Evolutionary conservation across 2,797 vertebrate species (phyloP).

Genomic region (Botia almorhae): DNA sequence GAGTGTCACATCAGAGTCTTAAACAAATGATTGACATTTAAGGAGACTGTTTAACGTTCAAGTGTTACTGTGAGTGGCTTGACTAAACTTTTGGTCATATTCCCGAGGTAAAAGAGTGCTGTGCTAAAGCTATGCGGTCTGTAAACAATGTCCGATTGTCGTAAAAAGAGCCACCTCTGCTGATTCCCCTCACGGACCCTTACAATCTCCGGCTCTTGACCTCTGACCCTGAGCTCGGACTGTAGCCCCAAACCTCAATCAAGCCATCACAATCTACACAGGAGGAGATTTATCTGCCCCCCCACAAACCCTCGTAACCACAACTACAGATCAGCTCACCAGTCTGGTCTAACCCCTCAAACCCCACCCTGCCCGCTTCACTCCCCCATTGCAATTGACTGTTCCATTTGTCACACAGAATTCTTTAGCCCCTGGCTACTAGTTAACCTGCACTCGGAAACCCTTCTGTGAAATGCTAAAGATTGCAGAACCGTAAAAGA

Average conservation of each 20-base stretch:
- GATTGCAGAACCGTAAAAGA: constrained; percentile 77
- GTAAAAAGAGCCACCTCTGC: constrained; percentile 55
- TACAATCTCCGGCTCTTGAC: constrained; percentile 52
- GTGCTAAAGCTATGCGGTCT: neutral
- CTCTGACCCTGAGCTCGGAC: constrained; percentile 47
- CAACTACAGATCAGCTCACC: constrained; percentile 46
- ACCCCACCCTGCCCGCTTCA: constrained; percentile 17
- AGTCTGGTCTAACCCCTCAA: constrained; percentile 37
- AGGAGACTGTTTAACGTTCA: constrained; percentile 17
- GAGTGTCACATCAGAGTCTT: neutral
- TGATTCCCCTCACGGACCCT: constrained; percentile 55
- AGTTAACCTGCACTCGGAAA: constrained; percentile 80
- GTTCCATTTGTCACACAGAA: constrained; percentile 64
- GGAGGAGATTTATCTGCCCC: constrained; percentile 60
- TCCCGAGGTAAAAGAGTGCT: neutral
- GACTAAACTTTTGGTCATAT: neutral
- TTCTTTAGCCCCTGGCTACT: constrained; percentile 70
- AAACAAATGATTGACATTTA: constrained; percentile 36
- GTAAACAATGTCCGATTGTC: constrained; percentile 5
- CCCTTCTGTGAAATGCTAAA: constrained; percentile 74
- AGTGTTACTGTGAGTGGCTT: neutral
- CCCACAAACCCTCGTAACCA: constrained; percentile 22
- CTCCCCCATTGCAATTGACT: constrained; percentile 61
- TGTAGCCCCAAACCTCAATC: constrained; percentile 40
- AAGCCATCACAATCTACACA: constrained; percentile 43